Conservation (phyloP, 2,113 vertebrate species). For the Halichoeres trimaculatus region DNA sequence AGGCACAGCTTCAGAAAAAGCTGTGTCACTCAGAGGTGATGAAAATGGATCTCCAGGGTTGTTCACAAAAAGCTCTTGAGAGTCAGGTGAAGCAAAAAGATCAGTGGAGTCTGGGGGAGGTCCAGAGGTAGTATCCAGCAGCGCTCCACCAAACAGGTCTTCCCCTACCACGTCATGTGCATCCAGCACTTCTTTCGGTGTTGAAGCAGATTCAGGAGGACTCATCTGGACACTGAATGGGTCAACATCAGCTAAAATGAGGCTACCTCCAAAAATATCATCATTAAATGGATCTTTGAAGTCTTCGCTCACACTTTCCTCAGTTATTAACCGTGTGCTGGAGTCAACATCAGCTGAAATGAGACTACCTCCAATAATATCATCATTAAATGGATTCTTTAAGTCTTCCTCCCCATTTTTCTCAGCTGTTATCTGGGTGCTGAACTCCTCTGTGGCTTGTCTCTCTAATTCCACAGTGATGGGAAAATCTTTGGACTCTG, state of each 20-base stretch:
- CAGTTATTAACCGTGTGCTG: background rate
- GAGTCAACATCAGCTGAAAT: slow-evolving; percentile 13
- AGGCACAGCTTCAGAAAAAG: slow-evolving; percentile 15
- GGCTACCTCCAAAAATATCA: background rate
- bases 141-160: background rate
- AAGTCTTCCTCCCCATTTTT: slow-evolving; percentile 10
- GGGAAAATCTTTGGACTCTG: slow-evolving; percentile 15
- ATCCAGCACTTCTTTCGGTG: slow-evolving; percentile 11
- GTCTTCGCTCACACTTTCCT: slow-evolving; percentile 9
- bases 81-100: slow-evolving; percentile 14
- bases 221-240: background rate
- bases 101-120: background rate
- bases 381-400: slow-evolving; percentile 13
- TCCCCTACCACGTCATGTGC: background rate
- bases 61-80: slow-evolving; percentile 11
- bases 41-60: background rate
- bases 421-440: background rate
- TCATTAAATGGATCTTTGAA: slow-evolving; percentile 18
- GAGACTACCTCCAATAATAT: slow-evolving; percentile 1
- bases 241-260: slow-evolving; percentile 10
- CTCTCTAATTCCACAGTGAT: background rate
- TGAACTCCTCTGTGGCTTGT: background rate
- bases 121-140: slow-evolving; percentile 26
- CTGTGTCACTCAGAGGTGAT: slow-evolving; percentile 7
- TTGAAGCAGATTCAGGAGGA: background rate